Conservation (phyloP, 2,888 invertebrate species). For the Sminthurinus aureus region DNA sequence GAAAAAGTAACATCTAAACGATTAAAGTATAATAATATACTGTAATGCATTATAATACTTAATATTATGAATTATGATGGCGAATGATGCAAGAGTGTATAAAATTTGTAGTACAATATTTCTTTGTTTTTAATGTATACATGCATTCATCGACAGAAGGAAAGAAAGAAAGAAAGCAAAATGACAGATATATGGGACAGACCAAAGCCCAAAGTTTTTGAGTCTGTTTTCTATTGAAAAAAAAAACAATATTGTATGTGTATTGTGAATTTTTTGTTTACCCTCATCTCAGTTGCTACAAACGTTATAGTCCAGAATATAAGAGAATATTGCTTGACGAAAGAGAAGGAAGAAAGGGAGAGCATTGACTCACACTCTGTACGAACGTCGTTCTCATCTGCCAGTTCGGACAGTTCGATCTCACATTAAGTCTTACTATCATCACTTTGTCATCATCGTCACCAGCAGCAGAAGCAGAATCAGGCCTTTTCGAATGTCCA, state of each 20-base stretch:
- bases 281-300: constrained; percentile 82
- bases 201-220: background rate
- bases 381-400: constrained; percentile 38
- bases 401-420: constrained; percentile 44
- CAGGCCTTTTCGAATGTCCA: no score
- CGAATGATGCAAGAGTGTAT: no score
- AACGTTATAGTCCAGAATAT: constrained; percentile 97
- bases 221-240: background rate
- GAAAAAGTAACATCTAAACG: background rate
- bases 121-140: background rate
- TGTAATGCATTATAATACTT: no score
- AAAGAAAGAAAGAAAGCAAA: background rate
- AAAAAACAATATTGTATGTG: constrained; percentile 2
- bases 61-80: no score
- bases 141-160: no score
- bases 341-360: constrained; percentile 37
- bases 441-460: background rate
- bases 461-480: no score
- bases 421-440: constrained; percentile 34
- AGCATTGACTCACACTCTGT: constrained; percentile 18
- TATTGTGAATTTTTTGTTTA: constrained; percentile 61
- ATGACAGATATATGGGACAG: background rate
- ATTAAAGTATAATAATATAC: no score
- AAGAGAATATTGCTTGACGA: constrained; percentile 72
- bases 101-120: no score